Evolutionary conservation across 2,797 vertebrate genomes (phyloP), one percentile per base, ranked within the genome.

Genomic region (Distichodus sexfasciatus): DNA sequence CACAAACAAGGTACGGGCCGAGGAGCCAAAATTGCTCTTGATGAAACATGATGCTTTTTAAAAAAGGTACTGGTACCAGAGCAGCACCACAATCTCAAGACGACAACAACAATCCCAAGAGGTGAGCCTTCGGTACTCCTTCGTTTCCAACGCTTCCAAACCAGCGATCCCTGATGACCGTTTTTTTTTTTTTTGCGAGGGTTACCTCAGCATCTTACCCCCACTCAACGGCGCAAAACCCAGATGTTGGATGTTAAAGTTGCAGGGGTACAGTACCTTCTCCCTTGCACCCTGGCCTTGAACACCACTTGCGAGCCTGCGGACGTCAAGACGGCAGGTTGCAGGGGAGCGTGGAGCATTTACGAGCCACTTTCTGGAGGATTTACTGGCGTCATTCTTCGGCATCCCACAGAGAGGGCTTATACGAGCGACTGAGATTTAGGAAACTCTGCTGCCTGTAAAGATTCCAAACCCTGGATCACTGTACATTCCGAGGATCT

Each of bases 321-420:
- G n/a, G n/a, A n/a, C n/a, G 12, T 33, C 38, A 21, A 40, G 21
- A 12, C 19, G 15, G 21, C 53, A 58, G 54, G 54, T 23, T 29
- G 36, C 53, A n/a, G 10, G 31, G 51, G 28, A n/a, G 43, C 8
- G 60, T 35, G 29, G 29, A 64, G 21, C 6, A 51, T 50, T 36
- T 24, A 36, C 23, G 12, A 36, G 44, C n/a, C 14, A 2, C n/a
- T 26, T 24, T 33, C 5, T 23, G 26, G 36, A 43, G 19, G 26
- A n/a, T 55, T 54, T 55, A 23, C 21, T 33, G 23, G 57, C 53
- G 65, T n/a, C 72, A 48, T 66, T 71, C 23, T 26, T 54, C 80
- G 75, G 83, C 82, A 86, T 79, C 67, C 71, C 78, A 77, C 81
- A 76, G 79, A 69, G 53, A 61, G 72, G 72, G 80, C 78, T 69